Evolutionary conservation across 1,140 invertebrate genomes (phyloP).

Genomic region (Drosophila mayri): DNA sequence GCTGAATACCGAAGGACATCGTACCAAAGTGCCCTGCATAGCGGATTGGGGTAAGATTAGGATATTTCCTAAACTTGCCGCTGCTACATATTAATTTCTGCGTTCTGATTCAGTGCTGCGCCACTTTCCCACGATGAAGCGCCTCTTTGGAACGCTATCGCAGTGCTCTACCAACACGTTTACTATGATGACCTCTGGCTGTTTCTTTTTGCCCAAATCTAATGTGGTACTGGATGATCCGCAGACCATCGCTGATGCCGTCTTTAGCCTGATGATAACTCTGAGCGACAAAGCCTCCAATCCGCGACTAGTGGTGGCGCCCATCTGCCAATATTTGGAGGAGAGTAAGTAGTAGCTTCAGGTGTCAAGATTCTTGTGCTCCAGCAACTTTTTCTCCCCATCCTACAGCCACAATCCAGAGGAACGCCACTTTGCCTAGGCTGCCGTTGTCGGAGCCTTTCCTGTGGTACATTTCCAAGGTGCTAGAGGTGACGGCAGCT

Average conservation of each 20-base stretch:
- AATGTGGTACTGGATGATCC: slow-evolving; percentile 84
- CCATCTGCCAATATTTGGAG: slow-evolving; percentile 90
- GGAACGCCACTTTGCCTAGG: slow-evolving; percentile 77
- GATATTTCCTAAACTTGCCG: slow-evolving; percentile 60
- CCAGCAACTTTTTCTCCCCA: neutral
- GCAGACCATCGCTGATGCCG: slow-evolving; percentile 91
- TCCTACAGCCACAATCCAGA: slow-evolving; percentile 77
- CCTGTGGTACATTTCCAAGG: slow-evolving; percentile 90
- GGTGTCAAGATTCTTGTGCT: neutral
- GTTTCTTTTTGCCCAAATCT: slow-evolving; percentile 75
- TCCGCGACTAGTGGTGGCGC: slow-evolving; percentile 90
- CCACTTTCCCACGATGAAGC: slow-evolving; percentile 92
- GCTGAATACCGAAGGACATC: slow-evolving; percentile 86
- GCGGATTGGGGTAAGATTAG: slow-evolving; percentile 87
- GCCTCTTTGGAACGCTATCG: slow-evolving; percentile 91
- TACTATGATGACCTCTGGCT: slow-evolving; percentile 86
- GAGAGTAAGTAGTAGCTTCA: slow-evolving; percentile 85
- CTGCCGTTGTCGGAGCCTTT: slow-evolving; percentile 91
- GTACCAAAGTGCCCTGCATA: slow-evolving; percentile 88
- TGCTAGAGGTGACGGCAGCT: slow-evolving; percentile 89
- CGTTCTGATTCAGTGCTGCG: slow-evolving; percentile 87
- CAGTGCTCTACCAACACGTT: slow-evolving; percentile 89
- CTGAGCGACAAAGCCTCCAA: slow-evolving; percentile 90
- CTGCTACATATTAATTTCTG: neutral
- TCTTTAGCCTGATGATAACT: slow-evolving; percentile 92